Evolutionary conservation across 2,888 invertebrate genomes (phyloP).

Genomic region (Brenthis daphne): DNA sequence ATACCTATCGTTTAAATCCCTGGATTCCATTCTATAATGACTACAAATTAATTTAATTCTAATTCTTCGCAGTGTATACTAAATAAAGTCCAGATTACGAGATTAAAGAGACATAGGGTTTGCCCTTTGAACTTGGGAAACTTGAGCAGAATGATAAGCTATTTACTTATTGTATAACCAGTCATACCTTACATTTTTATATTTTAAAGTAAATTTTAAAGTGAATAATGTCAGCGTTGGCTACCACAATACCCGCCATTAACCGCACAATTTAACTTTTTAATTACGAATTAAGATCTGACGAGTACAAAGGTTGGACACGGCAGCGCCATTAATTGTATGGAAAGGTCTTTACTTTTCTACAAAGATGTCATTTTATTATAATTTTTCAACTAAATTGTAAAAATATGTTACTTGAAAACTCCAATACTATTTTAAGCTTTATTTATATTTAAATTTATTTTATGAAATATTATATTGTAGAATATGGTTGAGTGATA

Average conservation of each 20-base stretch:
- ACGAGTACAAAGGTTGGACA: conserved; percentile 69
- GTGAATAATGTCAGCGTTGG: conserved; percentile 40
- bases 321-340: conserved; percentile 61
- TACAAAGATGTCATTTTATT: not conserved
- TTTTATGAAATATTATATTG: too few relatives aligned
- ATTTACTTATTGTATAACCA: conserved; percentile 67
- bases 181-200: conserved; percentile 1
- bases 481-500: too few relatives aligned
- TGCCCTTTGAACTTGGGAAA: conserved; percentile 56
- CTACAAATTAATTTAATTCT: conserved; percentile 12
- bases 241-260: conserved; percentile 75
- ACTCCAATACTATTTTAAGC: too few relatives aligned
- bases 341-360: conserved; percentile 48
- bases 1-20: too few relatives aligned
- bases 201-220: not conserved
- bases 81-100: conserved; percentile 69
- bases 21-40: too few relatives aligned
- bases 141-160: conserved; percentile 70
- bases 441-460: too few relatives aligned
- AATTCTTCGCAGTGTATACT: conserved; percentile 69
- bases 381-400: not conserved
- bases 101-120: conserved; percentile 55
- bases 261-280: conserved; percentile 79
- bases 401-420: too few relatives aligned
- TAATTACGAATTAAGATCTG: conserved; percentile 76